phyloP scores from a whole-genome alignment of 2,888 invertebrate species.

The Pachymerium ferrugineum region DNA sequence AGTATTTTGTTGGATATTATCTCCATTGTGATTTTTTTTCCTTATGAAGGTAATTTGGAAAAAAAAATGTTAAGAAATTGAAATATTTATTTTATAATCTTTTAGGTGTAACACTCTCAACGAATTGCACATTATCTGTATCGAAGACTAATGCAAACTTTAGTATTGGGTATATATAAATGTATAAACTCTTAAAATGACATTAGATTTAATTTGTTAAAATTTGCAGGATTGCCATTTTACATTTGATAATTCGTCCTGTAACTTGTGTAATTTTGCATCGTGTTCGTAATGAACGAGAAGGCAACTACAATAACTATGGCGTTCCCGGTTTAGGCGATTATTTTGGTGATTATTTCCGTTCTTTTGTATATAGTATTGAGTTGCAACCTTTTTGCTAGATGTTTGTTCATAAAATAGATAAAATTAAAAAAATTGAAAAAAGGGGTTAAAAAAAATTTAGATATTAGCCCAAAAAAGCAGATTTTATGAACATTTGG shows the following conservation, averaged over 20 bases:
- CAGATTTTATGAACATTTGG: no score
- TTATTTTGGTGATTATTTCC: slow-evolving; percentile 31
- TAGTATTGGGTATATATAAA: not conserved
- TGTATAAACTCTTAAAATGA: no score
- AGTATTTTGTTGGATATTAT: slow-evolving; percentile 33
- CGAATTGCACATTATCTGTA: not conserved
- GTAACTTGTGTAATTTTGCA: slow-evolving; percentile 31
- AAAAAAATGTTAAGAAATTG: not conserved
- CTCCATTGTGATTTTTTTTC: slow-evolving; percentile 23
- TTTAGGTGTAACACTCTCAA: no score
- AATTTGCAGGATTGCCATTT: slow-evolving; percentile 25
- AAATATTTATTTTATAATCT: not conserved
- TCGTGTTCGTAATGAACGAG: slow-evolving; percentile 31
- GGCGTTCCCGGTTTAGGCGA: slow-evolving; percentile 30
- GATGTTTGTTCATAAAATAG: no score
- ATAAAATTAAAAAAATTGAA: no score
- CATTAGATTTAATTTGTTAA: not conserved
- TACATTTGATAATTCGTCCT: slow-evolving; percentile 27
- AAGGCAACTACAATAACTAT: slow-evolving; percentile 30
- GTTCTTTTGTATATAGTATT: no score
- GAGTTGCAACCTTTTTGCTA: no score
- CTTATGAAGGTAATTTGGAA: not conserved
- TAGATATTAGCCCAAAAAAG: no score
- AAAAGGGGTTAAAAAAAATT: no score
- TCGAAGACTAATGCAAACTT: not conserved